Evolutionary conservation across 2,113 vertebrate genomes (phyloP).

Genomic region (Rattus rattus): DNA sequence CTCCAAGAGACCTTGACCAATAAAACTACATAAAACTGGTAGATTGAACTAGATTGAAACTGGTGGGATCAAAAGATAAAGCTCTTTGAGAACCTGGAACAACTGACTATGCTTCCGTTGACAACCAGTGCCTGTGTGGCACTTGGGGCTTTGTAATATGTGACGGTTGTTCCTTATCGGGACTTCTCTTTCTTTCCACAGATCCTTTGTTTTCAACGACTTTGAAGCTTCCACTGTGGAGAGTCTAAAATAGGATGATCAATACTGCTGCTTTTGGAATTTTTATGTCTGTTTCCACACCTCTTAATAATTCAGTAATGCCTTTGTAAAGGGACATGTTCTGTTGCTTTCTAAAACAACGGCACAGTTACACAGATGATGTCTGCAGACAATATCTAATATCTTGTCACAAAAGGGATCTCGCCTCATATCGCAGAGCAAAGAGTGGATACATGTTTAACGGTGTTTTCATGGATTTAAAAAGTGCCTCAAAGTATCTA

Average conservation of each 20-base stretch:
- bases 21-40: background rate
- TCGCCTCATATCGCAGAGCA: background rate
- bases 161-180: background rate
- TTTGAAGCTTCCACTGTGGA: slow-evolving; percentile 21
- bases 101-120: background rate
- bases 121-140: background rate
- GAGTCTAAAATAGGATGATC: background rate
- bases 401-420: background rate
- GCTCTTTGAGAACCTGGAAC: background rate
- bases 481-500: slow-evolving; percentile 59
- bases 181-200: background rate
- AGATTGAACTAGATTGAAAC: background rate
- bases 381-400: slow-evolving; percentile 8
- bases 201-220: slow-evolving; percentile 32
- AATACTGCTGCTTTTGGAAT: slow-evolving; percentile 41
- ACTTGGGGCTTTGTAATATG: background rate
- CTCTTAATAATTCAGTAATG: slow-evolving; percentile 39
- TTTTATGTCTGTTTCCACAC: slow-evolving; percentile 26
- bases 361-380: background rate
- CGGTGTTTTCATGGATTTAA: slow-evolving; percentile 60
- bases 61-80: background rate
- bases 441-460: slow-evolving; percentile 43
- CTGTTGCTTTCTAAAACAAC: slow-evolving; percentile 6
- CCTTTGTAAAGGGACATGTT: slow-evolving; percentile 45
- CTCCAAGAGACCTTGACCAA: background rate